Conservation (phyloP, 2,113 vertebrate genomes). For the Sphyrna mokarran region DNA sequence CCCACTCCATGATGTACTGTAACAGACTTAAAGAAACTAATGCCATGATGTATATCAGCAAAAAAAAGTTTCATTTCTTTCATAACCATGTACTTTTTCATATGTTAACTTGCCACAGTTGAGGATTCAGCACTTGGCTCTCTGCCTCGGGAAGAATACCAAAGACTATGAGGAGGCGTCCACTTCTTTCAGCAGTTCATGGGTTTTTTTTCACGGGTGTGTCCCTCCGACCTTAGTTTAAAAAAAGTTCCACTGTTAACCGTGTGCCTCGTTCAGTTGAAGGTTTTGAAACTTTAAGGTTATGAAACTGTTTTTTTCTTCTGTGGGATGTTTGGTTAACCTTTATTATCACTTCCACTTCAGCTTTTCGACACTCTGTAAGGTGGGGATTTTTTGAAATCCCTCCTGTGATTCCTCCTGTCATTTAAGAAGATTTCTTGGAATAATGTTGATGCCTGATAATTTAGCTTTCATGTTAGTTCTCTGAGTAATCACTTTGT, state of each 20-base stretch:
- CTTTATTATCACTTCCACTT: constrained; percentile 28
- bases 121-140: not conserved
- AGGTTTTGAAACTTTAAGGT: constrained; percentile 1
- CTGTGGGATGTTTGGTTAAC: constrained; percentile 29
- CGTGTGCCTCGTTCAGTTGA: not conserved
- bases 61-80: not conserved
- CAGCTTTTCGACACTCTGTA: not conserved
- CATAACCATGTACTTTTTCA: not conserved
- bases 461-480: not conserved
- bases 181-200: not conserved
- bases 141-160: not conserved
- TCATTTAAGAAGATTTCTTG: not conserved
- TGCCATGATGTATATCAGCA: not conserved
- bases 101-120: not conserved
- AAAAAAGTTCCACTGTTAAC: not conserved
- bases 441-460: not conserved
- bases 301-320: not conserved
- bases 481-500: not conserved
- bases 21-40: not conserved
- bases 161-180: not conserved
- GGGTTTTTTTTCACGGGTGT: not conserved
- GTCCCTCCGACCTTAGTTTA: not conserved
- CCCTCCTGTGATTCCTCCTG: not conserved
- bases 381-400: not conserved
- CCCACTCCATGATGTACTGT: not conserved